These are phyloP conservation scores for Camponotus vicinus DNA, from an alignment of 1,140 invertebrate species.

Conservation along the genomic window DNA sequence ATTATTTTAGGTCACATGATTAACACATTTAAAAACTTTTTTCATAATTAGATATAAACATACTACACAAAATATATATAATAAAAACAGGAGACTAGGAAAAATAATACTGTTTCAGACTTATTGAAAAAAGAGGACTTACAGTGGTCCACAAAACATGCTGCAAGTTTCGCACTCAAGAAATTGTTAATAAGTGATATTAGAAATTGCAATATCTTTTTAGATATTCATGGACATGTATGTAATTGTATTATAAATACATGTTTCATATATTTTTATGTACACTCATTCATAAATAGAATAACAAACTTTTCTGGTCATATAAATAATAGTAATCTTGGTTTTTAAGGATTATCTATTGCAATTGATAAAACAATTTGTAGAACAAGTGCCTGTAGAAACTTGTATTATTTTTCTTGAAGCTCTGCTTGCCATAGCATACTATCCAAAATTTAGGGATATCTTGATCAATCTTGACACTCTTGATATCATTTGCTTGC, in stretches of 20 bases:
- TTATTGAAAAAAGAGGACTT: conserved; percentile 73
- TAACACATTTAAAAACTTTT: neutral
- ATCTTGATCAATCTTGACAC: conserved; percentile 53
- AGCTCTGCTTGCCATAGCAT: conserved; percentile 63
- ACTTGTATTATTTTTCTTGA: conserved; percentile 65
- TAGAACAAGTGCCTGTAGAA: conserved; percentile 68
- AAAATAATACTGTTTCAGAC: conserved; percentile 64
- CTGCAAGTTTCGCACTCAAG: conserved; percentile 75
- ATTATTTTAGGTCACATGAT: conserved; percentile 70
- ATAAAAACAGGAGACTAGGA: neutral
- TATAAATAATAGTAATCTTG: neutral
- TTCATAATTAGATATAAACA: neutral
- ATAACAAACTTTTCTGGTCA: no score
- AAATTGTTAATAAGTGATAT: conserved; percentile 72
- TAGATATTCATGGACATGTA: conserved; percentile 72
- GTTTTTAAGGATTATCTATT: conserved; percentile 70
- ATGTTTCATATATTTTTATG: neutral
- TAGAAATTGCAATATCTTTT: conserved; percentile 73
- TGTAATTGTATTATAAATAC: conserved; percentile 48
- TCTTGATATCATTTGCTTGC: conserved; percentile 70
- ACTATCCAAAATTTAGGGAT: conserved; percentile 55
- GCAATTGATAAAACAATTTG: conserved; percentile 66
- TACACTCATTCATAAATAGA: neutral
- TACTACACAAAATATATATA: no score
- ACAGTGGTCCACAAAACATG: conserved; percentile 68